Conservation (phyloP, 2,888 invertebrate species). For the Neoaliturus tenellus region DNA sequence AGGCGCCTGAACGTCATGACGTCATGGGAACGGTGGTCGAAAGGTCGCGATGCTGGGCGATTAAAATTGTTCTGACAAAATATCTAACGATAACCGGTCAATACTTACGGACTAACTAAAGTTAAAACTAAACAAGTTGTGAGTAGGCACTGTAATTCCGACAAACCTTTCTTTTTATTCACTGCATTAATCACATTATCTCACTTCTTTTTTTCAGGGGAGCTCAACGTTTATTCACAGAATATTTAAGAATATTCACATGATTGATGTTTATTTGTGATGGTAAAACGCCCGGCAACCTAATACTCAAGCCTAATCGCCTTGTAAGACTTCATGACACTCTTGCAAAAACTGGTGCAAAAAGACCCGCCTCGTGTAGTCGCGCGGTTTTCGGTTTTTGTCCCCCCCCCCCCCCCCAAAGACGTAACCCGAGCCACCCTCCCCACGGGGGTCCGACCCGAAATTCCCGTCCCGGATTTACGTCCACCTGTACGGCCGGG, state of each 20-base stretch:
- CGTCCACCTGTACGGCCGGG: not conserved
- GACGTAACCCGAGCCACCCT: not conserved
- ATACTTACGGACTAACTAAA: no score
- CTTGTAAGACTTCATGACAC: not conserved
- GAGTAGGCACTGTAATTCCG: no score
- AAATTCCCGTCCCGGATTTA: not conserved
- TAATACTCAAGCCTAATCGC: not conserved
- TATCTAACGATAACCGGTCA: no score
- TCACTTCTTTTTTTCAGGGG: no score
- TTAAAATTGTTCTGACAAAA: no score
- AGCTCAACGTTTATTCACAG: no score
- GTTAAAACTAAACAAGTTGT: no score
- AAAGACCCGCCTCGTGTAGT: not conserved
- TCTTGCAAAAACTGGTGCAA: not conserved
- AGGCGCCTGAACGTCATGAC: not conserved
- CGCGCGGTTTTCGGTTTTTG: not conserved
- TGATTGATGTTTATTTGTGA: no score
- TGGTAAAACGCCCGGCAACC: not conserved
- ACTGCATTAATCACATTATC: no score
- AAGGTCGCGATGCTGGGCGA: no score
- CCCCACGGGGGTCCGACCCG: not conserved
- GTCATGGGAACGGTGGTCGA: constrained; percentile 45
- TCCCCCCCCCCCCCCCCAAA: not conserved
- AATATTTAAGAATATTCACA: no score
- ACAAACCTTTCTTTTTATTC: no score